Evolutionary conservation across 53 echinoderm and acorn worm genomes (phyloP).

Genomic region (Patiria pectinifera): DNA sequence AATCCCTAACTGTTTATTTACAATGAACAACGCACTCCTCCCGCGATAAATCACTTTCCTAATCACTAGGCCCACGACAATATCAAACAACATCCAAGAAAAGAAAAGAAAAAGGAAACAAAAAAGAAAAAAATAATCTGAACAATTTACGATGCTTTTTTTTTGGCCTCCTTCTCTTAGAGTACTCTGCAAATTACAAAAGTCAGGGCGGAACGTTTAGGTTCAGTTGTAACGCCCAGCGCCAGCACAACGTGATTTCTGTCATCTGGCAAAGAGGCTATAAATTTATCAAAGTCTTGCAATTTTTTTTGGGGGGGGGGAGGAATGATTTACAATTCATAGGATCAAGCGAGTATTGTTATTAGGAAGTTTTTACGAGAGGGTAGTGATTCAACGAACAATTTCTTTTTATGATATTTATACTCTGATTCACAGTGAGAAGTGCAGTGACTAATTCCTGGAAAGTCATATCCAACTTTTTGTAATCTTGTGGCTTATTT

Average conservation of each 20-base stretch:
- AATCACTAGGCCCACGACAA: slow-evolving; percentile 10
- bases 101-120: not conserved
- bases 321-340: slow-evolving; percentile 19
- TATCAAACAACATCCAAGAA: not conserved
- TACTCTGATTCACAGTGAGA: slow-evolving; percentile 47
- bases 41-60: slow-evolving; percentile 26
- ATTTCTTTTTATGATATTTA: slow-evolving; percentile 23
- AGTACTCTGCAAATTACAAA: slow-evolving; percentile 31
- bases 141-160: slow-evolving; percentile 44
- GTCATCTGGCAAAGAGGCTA: not conserved
- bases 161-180: not conserved
- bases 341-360: not conserved
- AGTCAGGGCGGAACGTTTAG: slow-evolving; percentile 23
- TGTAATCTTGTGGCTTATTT: not conserved
- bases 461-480: not conserved
- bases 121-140: not conserved
- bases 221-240: not conserved
- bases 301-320: not conserved
- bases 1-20: slow-evolving; percentile 47
- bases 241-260: not conserved
- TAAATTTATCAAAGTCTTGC: slow-evolving; percentile 14
- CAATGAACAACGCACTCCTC: slow-evolving; percentile 30
- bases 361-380: slow-evolving; percentile 7
- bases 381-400: slow-evolving; percentile 21
- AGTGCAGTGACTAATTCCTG: slow-evolving; percentile 44